Conservation (phyloP, 2,113 vertebrate species). For the Canis aureus region DNA sequence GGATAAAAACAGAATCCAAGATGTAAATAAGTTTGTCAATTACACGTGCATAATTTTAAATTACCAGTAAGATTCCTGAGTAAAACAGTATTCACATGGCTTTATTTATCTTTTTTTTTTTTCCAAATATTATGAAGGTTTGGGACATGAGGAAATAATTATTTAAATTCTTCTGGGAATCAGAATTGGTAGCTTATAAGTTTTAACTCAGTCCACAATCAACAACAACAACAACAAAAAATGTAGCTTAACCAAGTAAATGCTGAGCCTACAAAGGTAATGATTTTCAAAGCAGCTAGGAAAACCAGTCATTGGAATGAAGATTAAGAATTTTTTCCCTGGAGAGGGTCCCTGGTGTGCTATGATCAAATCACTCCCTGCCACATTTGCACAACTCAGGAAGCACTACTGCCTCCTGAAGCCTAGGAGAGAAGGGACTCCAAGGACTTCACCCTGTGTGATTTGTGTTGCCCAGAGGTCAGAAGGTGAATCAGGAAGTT, state of each 20-base stretch:
- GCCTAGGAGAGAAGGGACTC: background rate
- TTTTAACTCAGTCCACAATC: background rate
- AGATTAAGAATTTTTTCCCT: background rate
- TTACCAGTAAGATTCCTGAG: background rate
- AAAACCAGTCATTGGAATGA: background rate
- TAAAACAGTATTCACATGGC: background rate
- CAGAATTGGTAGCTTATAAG: background rate
- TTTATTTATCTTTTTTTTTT: background rate
- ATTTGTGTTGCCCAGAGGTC: background rate
- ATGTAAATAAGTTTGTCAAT: background rate
- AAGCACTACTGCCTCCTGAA: background rate
- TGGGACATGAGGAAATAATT: background rate
- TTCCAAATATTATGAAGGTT: background rate
- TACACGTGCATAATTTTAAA: background rate
- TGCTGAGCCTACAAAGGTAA: background rate
- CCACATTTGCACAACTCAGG: rapidly evolving
- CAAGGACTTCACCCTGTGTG: background rate
- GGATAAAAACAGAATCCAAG: background rate
- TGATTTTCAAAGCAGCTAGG: background rate
- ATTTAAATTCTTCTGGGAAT: background rate
- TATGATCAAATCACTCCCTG: background rate
- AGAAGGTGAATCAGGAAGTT: background rate
- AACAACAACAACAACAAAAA: background rate
- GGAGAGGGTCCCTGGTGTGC: background rate
- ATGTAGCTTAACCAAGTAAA: background rate